These are phyloP conservation scores for Pycnonotus jocosus DNA, from an alignment of 2,113 vertebrate genomes.

Conservation along the genomic window DNA sequence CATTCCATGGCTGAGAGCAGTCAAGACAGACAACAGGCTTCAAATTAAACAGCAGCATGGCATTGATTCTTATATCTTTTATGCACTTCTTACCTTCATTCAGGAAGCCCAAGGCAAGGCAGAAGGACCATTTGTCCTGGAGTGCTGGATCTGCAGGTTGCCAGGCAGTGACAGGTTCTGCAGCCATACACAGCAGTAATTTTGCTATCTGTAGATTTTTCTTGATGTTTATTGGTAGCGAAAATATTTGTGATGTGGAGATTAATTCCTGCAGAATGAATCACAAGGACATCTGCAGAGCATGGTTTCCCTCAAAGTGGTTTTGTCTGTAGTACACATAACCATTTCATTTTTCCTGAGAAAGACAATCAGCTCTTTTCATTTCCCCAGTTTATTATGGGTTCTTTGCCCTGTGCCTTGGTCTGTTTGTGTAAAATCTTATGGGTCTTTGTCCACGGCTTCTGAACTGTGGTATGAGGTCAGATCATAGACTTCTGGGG, in stretches of 20 bases:
- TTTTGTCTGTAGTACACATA: neutral
- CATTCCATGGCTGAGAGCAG: neutral
- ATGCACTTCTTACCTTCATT: neutral
- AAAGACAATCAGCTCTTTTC: neutral
- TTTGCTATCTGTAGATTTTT: neutral
- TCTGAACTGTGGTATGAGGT: neutral
- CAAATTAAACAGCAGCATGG: neutral
- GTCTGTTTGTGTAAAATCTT: neutral
- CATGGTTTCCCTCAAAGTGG: neutral
- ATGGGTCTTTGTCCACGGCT: neutral
- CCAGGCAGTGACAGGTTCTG: neutral
- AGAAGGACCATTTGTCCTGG: neutral
- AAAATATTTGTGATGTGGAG: neutral
- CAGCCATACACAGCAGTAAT: neutral
- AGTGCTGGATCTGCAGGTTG: neutral
- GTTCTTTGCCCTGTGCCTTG: neutral
- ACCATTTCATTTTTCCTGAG: neutral
- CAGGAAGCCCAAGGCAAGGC: neutral
- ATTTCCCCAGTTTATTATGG: neutral
- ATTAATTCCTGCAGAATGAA: neutral
- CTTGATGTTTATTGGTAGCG: neutral
- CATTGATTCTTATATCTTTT: neutral
- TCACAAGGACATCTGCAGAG: neutral
- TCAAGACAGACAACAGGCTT: neutral
- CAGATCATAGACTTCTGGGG: neutral